A percentile compares a stretch with the other conserved stretches of the same genome.
These are phyloP conservation scores for Megaceryle torquata DNA, from an alignment of 2,113 vertebrate genomes.

Conservation along the genomic window DNA sequence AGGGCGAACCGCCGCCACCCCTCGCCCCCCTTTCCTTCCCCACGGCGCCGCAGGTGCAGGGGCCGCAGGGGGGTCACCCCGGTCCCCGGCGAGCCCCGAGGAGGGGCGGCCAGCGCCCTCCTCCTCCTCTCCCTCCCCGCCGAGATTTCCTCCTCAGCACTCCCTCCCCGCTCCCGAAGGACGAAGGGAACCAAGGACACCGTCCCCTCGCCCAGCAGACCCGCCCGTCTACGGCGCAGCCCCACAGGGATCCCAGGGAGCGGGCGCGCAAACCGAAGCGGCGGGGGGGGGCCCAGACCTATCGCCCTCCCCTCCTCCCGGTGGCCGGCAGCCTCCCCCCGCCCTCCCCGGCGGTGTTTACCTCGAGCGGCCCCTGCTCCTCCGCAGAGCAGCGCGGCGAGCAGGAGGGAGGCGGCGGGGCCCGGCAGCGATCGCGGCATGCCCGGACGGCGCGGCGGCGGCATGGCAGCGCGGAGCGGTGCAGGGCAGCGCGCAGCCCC, in stretches of 20 bases:
- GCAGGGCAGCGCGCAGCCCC: too few species aligned
- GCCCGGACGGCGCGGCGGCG: too few species aligned
- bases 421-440: too few species aligned
- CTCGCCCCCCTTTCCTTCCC: background rate
- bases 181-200: background rate
- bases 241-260: background rate
- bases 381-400: slow-evolving; percentile 53
- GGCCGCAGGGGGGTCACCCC: background rate
- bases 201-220: background rate
- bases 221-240: background rate
- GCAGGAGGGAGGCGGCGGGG: too few species aligned
- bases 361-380: slow-evolving; percentile 67
- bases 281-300: background rate
- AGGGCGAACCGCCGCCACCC: background rate
- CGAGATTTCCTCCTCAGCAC: background rate
- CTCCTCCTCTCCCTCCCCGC: background rate
- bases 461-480: too few species aligned
- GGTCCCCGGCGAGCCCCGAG: background rate
- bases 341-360: background rate
- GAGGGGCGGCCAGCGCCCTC: background rate
- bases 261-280: too few species aligned
- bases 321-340: background rate
- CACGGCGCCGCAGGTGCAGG: background rate
- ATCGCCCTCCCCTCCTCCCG: background rate
- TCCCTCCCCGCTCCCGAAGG: background rate